A percentile compares a stretch with the other conserved stretches of the same genome.
Conservation (phyloP, 2,888 invertebrate species). For the Eristalis pertinax region DNA sequence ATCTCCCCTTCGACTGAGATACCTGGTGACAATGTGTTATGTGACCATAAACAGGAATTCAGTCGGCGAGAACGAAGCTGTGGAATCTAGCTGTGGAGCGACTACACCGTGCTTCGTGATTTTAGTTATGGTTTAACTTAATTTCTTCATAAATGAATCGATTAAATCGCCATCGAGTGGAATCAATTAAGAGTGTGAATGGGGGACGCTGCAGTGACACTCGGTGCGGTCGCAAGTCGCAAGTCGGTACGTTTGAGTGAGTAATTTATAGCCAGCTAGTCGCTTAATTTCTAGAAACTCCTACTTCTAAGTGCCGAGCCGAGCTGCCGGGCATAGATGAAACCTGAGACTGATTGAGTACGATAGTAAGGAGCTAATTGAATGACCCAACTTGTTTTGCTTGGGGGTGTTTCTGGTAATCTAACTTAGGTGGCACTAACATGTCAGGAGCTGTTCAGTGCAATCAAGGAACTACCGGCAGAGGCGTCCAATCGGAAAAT, state of each 20-base stretch:
- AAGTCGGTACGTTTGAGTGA: conserved; percentile 21
- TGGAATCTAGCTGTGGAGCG: background rate
- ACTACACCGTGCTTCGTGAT: conserved; percentile 11
- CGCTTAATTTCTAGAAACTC: conserved; percentile 9
- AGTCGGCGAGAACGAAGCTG: background rate
- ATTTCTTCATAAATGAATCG: conserved; percentile 16
- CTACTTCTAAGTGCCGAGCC: background rate
- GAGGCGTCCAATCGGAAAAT: no score
- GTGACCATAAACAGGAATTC: background rate
- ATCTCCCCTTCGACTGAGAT: background rate
- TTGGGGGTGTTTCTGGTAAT: background rate
- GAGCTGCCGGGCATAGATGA: background rate
- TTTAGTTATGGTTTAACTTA: conserved; percentile 40
- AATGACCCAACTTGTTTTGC: background rate
- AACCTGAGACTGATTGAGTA: conserved; percentile 1
- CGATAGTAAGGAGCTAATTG: background rate
- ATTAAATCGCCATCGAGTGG: conserved; percentile 21
- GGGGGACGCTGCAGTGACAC: conserved; percentile 33
- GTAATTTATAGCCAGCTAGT: conserved; percentile 42
- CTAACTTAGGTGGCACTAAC: no score
- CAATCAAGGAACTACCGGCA: no score
- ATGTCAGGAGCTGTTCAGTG: no score
- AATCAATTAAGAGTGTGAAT: conserved; percentile 39
- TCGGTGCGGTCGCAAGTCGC: conserved; percentile 24
- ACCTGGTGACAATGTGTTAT: background rate